Conservation (phyloP, 2,113 vertebrate species). For the human region GRCh38 chr14:93238001-93238500, state of each 20-base stretch:
- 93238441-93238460: conserved; percentile 46
- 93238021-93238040: conserved; percentile 34
- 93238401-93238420: conserved; percentile 52
- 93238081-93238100: conserved; percentile 35
- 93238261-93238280: conserved; percentile 66
- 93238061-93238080: background rate
- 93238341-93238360: conserved; percentile 64
- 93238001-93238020: conserved; percentile 1
- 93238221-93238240: conserved; percentile 62
- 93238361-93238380: conserved; percentile 26
- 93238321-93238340: conserved; percentile 59
- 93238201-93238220: conserved; percentile 65
- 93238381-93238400: conserved; percentile 17
- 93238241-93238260: conserved; percentile 62
- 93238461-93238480: conserved; percentile 36
- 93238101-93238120: conserved; percentile 50
- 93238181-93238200: conserved; percentile 60
- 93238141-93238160: conserved; percentile 56
- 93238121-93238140: conserved; percentile 51
- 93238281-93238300: conserved; percentile 64
- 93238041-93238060: conserved; percentile 47
- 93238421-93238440: conserved; percentile 64
- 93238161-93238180: conserved; percentile 68
- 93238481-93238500: conserved; percentile 65
- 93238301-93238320: conserved; percentile 50